phyloP scores from a whole-genome alignment of 2,113 vertebrate species.

The Chloroceryle aenea region DNA sequence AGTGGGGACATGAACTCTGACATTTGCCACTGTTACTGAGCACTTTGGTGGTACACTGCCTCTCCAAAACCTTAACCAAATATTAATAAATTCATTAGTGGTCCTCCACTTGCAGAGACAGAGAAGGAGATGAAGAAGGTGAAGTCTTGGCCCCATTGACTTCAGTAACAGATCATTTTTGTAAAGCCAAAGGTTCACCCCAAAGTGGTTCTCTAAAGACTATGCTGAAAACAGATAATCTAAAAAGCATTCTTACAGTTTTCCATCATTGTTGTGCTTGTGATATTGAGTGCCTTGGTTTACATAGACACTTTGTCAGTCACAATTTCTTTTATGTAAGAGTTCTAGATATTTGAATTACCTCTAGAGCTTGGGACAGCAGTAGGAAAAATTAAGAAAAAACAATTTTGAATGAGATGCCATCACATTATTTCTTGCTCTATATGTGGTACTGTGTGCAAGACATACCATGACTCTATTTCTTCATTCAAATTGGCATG shows the following conservation, averaged over 20 bases:
- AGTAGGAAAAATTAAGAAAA: not conserved
- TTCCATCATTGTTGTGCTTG: accelerated
- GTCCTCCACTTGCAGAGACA: not conserved
- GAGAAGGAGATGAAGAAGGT: not conserved
- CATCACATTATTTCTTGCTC: not conserved
- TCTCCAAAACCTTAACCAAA: not conserved
- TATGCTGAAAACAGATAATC: not conserved
- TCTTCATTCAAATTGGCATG: not conserved
- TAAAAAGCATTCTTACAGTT: not conserved
- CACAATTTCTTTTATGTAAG: not conserved
- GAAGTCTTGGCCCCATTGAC: not conserved
- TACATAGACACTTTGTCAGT: not conserved
- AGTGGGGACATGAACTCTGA: not conserved
- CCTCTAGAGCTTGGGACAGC: not conserved
- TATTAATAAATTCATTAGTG: not conserved
- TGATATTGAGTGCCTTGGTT: accelerated
- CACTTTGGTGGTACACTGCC: not conserved
- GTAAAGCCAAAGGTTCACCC: not conserved
- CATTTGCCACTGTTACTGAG: not conserved
- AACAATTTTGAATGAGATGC: not conserved
- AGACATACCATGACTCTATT: not conserved
- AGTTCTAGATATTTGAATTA: not conserved
- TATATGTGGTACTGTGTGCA: accelerated
- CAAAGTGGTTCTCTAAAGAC: not conserved
- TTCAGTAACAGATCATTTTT: not conserved